phyloP scores from a whole-genome alignment of 1,140 invertebrate genomes.

The Coelopa frigida region DNA sequence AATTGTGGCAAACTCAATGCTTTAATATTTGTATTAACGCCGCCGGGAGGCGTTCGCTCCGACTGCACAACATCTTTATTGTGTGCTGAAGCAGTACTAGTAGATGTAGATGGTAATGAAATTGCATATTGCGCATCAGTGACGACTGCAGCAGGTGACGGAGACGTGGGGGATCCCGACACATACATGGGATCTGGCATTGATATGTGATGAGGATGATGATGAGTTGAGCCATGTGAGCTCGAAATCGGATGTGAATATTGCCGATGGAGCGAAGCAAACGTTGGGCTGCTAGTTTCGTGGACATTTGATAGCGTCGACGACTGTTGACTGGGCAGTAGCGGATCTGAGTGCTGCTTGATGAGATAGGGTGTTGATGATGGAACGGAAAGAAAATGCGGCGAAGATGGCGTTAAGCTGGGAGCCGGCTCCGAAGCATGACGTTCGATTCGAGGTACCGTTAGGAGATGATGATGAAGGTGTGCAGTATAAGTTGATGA shows the following conservation, averaged over 20 bases:
- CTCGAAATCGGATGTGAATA: slow-evolving; percentile 45
- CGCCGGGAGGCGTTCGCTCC: too few relatives aligned
- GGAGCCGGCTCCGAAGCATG: slow-evolving; percentile 54
- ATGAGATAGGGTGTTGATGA: slow-evolving; percentile 48
- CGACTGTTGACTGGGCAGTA: slow-evolving; percentile 51
- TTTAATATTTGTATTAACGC: too few relatives aligned
- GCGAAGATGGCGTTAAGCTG: slow-evolving; percentile 40
- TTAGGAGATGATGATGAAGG: slow-evolving; percentile 42
- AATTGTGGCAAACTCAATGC: slow-evolving; percentile 13
- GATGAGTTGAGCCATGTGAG: slow-evolving; percentile 22
- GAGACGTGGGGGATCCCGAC: slow-evolving; percentile 38
- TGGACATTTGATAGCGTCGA: slow-evolving; percentile 24
- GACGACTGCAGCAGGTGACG: too few relatives aligned
- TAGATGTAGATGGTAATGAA: too few relatives aligned
- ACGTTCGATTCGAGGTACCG: slow-evolving; percentile 50
- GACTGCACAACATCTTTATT: too few relatives aligned
- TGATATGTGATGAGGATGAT: slow-evolving; percentile 41
- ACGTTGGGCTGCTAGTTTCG: slow-evolving; percentile 19
- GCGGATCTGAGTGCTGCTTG: slow-evolving; percentile 60
- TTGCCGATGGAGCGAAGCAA: slow-evolving; percentile 47
- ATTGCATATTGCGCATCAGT: too few relatives aligned
- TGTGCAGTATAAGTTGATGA: slow-evolving; percentile 14
- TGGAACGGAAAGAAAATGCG: slow-evolving; percentile 55
- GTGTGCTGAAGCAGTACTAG: too few relatives aligned
- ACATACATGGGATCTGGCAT: slow-evolving; percentile 40